Evolutionary conservation across 2,888 invertebrate species (phyloP).

Genomic region (Deilephila porcellus): DNA sequence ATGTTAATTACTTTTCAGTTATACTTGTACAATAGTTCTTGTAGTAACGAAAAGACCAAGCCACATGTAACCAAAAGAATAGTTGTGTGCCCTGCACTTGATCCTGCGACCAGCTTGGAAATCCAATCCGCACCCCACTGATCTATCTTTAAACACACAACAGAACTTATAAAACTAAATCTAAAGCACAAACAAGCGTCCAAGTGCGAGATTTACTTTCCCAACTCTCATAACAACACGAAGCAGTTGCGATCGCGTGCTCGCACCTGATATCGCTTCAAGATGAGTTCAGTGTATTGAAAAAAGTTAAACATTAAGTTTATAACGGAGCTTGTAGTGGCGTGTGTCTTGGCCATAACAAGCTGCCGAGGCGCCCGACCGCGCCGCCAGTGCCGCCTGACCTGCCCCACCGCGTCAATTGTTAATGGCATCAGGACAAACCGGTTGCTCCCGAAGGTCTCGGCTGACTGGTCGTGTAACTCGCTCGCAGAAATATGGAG

Average conservation of each 20-base stretch:
- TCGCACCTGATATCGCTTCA: not conserved
- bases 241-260: conserved; percentile 5
- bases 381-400: not conserved
- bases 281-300: conserved; percentile 10
- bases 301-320: conserved; percentile 1
- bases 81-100: too few species aligned
- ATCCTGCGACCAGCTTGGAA: too few species aligned
- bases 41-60: too few species aligned
- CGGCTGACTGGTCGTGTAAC: not conserved
- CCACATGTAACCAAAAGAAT: too few species aligned
- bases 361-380: not conserved
- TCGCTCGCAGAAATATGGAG: conserved; percentile 13
- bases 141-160: too few species aligned
- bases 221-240: not conserved
- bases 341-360: conserved; percentile 15
- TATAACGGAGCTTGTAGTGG: not conserved
- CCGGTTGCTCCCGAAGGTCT: not conserved
- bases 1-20: too few species aligned
- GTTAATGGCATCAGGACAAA: conserved; percentile 1
- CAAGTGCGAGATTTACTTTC: not conserved
- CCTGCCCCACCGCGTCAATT: not conserved
- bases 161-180: not conserved
- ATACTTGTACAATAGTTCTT: too few species aligned
- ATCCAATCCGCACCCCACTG: too few species aligned
- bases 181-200: not conserved